Percentiles rank a stretch among this genome's conserved stretches.
These are phyloP conservation scores for Camelus dromedarius DNA, from an alignment of 2,113 vertebrate genomes.

Conservation along the genomic window DNA sequence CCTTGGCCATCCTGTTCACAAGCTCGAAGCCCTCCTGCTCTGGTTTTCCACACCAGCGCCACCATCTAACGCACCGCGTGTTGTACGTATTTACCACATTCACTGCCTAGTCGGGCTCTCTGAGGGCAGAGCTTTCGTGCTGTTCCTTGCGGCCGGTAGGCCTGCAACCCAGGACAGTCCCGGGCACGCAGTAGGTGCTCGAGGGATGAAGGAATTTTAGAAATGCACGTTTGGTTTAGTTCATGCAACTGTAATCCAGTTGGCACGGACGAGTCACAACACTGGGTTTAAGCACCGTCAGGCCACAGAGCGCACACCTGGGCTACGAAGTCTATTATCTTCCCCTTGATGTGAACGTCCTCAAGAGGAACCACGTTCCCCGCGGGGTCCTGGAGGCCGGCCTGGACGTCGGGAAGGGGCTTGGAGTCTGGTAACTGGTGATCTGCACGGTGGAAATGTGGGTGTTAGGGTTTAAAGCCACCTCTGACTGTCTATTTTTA, in stretches of 20 bases:
- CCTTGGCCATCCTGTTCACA: not conserved
- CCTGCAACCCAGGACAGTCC: not conserved
- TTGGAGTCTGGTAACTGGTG: constrained; percentile 74
- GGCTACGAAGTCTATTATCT: constrained; percentile 90
- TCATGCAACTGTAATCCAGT: not conserved
- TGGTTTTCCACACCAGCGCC: not conserved
- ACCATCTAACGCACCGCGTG: not conserved
- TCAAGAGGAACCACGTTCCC: constrained; percentile 89
- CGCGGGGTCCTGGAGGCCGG: constrained; percentile 88
- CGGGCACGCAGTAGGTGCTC: not conserved
- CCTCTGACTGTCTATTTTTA: not conserved
- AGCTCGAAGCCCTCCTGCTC: not conserved
- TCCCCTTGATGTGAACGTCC: constrained; percentile 90
- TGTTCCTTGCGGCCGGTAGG: not conserved
- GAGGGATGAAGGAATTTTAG: not conserved
- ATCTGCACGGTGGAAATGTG: constrained; percentile 69
- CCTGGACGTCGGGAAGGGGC: constrained; percentile 77
- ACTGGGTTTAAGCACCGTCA: not conserved
- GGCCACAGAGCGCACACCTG: constrained; percentile 85
- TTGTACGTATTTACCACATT: not conserved
- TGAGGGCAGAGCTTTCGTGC: not conserved
- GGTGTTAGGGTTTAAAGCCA: not conserved
- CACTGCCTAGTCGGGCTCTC: not conserved
- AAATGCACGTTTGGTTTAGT: not conserved
- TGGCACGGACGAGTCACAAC: not conserved